Percentiles rank a stretch among this genome's conserved stretches.
phyloP scores from a whole-genome alignment of 92 coral and sea anemone species.

The Paramuricea clavata region DNA sequence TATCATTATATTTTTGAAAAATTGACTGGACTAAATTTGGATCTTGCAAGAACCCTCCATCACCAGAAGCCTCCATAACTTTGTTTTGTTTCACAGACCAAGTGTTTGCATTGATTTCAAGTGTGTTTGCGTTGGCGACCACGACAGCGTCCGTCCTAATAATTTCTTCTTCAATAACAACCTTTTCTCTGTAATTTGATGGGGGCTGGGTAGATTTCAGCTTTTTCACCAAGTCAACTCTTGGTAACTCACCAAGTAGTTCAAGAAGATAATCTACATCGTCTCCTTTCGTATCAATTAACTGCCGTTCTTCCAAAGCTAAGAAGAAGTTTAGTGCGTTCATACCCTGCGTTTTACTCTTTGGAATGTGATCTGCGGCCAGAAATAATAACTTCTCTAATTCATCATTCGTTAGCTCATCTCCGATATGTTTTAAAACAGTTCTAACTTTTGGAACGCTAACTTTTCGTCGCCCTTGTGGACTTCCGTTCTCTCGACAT shows the following conservation, averaged over 20 bases:
- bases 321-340: not conserved
- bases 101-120: not conserved
- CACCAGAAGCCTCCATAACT: too few species aligned
- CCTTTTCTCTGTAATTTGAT: not conserved
- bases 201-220: not conserved
- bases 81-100: not conserved
- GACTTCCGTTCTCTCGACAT: not conserved
- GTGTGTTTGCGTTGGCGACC: not conserved
- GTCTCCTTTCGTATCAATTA: constrained; percentile 21
- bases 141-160: not conserved
- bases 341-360: constrained; percentile 15
- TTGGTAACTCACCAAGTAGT: not conserved
- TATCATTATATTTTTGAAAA: constrained; percentile 14
- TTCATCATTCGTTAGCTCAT: constrained; percentile 27
- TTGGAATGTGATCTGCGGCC: constrained; percentile 32
- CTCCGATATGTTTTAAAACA: constrained; percentile 20
- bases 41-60: constrained; percentile 32
- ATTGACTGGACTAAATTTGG: not conserved
- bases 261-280: constrained; percentile 25
- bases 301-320: constrained; percentile 36
- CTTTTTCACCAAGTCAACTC: constrained; percentile 13
- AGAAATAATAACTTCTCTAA: constrained; percentile 22
- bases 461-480: not conserved
- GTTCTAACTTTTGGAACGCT: constrained; percentile 2
- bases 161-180: not conserved